Evolutionary conservation across 1,140 invertebrate species (phyloP), one percentile per base, ranked within the genome.

Genomic region (Vanessa tameamea): DNA sequence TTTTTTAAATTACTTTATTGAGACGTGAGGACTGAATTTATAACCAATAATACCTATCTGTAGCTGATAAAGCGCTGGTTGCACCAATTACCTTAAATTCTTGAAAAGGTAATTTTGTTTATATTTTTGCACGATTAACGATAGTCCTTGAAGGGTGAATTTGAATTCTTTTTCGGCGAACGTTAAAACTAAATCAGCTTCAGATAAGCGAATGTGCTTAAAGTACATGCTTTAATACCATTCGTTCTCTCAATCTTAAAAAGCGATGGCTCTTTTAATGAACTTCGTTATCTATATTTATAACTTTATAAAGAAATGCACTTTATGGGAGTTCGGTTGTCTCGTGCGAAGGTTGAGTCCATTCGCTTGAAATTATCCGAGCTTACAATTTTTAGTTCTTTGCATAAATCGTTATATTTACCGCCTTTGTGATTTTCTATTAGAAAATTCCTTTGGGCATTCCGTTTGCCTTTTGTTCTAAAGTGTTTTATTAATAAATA

Each of bases 221-320:
- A 61, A 37, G 4, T 61, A 61, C 20, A 13, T n/a, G 55, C 2
- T 12, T 59, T 59, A 61, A 37, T 37, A n/a, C 15, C 53, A 37
- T 61, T 61, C 13, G 57, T 61, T 7, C 31, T 61, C 14, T 0
- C 57, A 61, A 37, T 69, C 53, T 57, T 57, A 37, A 59, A 57
- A 57, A 26, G 31, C 53, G 53, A 59, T 69, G 66, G 50, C 51
- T 57, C 55, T 47, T 53, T 59, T 69, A 69, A 69, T 69, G 66
- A 69, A 57, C 37, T 67, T n/a, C 16, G 12, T 69, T 69, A 69
- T 69, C 66, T 47, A 69, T 43, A 59, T 69, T 61, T 61, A 61
- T 61, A 23, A 61, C 31, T 61, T 61, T 61, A 61, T 61, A 61
- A 61, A 57, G 16, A 57, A 12, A 23, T 23, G 16, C 20, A 23